phyloP scores from a whole-genome alignment of 2,113 vertebrate genomes.

The Agapornis roseicollis region DNA sequence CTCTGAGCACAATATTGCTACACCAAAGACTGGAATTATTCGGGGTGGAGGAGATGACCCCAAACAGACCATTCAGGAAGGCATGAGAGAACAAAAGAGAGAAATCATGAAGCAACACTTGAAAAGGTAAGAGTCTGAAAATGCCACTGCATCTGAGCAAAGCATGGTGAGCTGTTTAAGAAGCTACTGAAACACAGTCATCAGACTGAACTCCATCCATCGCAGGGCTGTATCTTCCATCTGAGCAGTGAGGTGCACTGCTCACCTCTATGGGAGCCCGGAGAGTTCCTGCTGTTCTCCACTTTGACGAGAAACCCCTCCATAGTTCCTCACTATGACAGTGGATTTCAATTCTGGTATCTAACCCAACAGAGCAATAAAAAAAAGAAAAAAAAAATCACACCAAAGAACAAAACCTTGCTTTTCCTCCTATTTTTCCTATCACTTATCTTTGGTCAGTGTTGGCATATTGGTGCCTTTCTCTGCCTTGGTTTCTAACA shows the following conservation, averaged over 20 bases:
- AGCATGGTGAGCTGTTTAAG: neutral
- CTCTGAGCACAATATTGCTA: neutral
- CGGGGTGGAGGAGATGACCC: neutral
- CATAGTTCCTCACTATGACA: neutral
- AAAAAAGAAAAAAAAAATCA: neutral
- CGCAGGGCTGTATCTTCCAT: fast-evolving
- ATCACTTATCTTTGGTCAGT: neutral
- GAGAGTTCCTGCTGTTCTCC: neutral
- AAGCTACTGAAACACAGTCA: neutral
- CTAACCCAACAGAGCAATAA: neutral
- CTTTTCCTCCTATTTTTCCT: neutral
- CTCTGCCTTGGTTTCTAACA: neutral
- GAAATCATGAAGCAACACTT: neutral
- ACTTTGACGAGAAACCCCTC: neutral
- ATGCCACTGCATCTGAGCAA: neutral
- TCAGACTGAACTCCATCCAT: neutral
- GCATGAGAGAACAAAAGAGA: neutral
- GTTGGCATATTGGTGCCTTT: neutral
- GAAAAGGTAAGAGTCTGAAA: neutral
- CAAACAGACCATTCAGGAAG: neutral
- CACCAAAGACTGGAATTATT: neutral
- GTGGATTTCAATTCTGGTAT: neutral
- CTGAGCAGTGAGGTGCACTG: fast-evolving
- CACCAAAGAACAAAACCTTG: neutral
- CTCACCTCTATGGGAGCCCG: fast-evolving